phyloP scores from a whole-genome alignment of 2,888 invertebrate species.

The Ceramica pisi region DNA sequence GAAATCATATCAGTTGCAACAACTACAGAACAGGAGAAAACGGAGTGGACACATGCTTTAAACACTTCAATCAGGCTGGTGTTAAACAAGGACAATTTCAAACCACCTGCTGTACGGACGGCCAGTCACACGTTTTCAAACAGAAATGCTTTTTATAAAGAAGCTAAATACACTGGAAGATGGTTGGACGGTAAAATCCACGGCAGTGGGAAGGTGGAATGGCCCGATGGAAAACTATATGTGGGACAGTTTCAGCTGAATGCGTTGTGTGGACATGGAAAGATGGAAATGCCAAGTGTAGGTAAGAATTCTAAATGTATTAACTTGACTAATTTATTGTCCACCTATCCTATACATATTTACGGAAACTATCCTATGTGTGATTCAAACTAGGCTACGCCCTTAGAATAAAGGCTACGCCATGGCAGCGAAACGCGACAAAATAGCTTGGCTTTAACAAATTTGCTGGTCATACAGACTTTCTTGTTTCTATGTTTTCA shows the following conservation, averaged over 20 bases:
- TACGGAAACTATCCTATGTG: background rate
- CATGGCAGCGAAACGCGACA: background rate
- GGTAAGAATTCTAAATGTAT: constrained; percentile 79
- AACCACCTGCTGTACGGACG: constrained; percentile 93
- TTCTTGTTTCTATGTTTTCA: too few relatives aligned
- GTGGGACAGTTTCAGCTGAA: constrained; percentile 95
- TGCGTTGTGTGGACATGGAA: constrained; percentile 93
- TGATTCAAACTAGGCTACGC: background rate
- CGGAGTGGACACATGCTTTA: constrained; percentile 95
- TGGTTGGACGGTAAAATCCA: constrained; percentile 96
- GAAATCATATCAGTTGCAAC: constrained; percentile 93
- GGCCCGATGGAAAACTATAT: constrained; percentile 95
- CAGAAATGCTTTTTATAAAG: constrained; percentile 93
- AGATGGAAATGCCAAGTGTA: constrained; percentile 92
- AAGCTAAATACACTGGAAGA: constrained; percentile 94
- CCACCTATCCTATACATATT: background rate
- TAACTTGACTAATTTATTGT: background rate
- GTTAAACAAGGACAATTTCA: constrained; percentile 92
- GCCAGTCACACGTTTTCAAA: constrained; percentile 93
- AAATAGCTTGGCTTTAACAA: too few relatives aligned
- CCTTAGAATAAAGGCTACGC: background rate
- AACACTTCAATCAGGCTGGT: constrained; percentile 93
- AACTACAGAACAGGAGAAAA: constrained; percentile 92
- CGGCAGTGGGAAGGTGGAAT: constrained; percentile 95
- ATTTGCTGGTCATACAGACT: too few relatives aligned